These are phyloP conservation scores for Clarias fuscus DNA, from an alignment of 2,797 vertebrate genomes.

Conservation along the genomic window DNA sequence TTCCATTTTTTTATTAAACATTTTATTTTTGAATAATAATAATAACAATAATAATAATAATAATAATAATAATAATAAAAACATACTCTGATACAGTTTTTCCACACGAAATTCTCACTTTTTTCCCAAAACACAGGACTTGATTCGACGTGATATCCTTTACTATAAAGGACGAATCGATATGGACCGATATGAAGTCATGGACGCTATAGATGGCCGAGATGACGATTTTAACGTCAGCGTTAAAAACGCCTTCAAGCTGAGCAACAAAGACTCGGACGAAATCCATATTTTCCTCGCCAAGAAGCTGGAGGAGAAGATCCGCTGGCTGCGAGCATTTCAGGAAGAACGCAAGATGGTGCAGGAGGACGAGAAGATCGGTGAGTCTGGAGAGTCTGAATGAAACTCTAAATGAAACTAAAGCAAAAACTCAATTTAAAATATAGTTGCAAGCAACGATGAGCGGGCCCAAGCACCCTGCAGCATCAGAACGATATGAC, in stretches of 20 bases:
- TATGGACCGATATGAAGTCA: conserved; percentile 95
- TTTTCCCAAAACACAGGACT: conserved; percentile 75
- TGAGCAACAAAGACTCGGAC: conserved; percentile 96
- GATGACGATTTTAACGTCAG: conserved; percentile 99
- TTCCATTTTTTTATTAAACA: neutral
- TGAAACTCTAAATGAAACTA: neutral
- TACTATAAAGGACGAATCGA: conserved; percentile 99
- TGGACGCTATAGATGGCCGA: conserved; percentile 91
- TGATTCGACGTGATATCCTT: conserved; percentile 95
- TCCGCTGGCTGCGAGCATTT: conserved; percentile 97
- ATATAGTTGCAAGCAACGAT: too few relatives aligned
- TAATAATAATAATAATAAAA: neutral
- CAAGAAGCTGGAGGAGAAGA: conserved; percentile 98
- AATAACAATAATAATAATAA: neutral
- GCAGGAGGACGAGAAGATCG: conserved; percentile 99
- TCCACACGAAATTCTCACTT: neutral
- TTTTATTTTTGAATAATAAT: neutral
- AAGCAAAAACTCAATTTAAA: neutral
- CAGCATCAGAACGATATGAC: too few relatives aligned
- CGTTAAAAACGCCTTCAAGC: conserved; percentile 97
- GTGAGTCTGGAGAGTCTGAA: conserved; percentile 71
- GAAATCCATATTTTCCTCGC: conserved; percentile 97
- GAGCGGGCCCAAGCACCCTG: too few relatives aligned
- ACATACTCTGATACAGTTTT: neutral
- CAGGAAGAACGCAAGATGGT: conserved; percentile 99